Base-by-base conservation (phyloP, 1,140 invertebrate species). In the Caenorhabditis briggsae region DNA sequence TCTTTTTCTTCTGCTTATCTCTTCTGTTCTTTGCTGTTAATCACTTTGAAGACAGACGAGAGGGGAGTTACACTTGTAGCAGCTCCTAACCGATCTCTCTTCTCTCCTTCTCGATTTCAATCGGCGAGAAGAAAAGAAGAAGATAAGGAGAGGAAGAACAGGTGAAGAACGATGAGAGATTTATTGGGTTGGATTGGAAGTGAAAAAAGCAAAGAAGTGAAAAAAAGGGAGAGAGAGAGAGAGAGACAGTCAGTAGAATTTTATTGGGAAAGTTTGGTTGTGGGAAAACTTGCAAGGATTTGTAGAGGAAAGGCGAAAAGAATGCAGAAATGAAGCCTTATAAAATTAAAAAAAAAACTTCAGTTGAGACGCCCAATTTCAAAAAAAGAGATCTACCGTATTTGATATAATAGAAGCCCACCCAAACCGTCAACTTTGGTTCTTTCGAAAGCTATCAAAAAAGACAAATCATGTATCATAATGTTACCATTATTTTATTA, bases 11-110 rank as follows among this genome's bases (percentile, higher is more conserved):
- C 9, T 14, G 6, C 50, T 53, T 53, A 11, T 53, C 33, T 33
- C n/a, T 58, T 58, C 14, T 61, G 59, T 23, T 61, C 59, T 61
- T 61, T 61, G 59, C 20, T 78, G 70, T 78, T 78, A 78, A 78
- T 78, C 70, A 78, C 70, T 78, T 12, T 41, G 46, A 70, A 25
- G 11, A 12, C 33, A 33, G 33, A 33, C 33, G 33, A 33, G n/a
- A 41, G 14, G n/a, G 50, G 70, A 78, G 70, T 78, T 78, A 78
- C 70, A 78, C 70, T 78, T 78, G 46, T 78, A 53, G 70, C 70
- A 50, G 70, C 70, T 78, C 70, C 46, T 78, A 78, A 78, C 70
- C 46, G 65, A 50, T 50, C 33, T 50, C 46, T n/a, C 23, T 46
- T 48, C 16, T 48, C 18, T 74, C 43, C 9, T 74, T 74, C 65